A percentile compares a stretch with the other conserved stretches of the same genome.
phyloP scores from a whole-genome alignment of 2,888 invertebrate genomes.

The Phanerotoma sp. region DNA sequence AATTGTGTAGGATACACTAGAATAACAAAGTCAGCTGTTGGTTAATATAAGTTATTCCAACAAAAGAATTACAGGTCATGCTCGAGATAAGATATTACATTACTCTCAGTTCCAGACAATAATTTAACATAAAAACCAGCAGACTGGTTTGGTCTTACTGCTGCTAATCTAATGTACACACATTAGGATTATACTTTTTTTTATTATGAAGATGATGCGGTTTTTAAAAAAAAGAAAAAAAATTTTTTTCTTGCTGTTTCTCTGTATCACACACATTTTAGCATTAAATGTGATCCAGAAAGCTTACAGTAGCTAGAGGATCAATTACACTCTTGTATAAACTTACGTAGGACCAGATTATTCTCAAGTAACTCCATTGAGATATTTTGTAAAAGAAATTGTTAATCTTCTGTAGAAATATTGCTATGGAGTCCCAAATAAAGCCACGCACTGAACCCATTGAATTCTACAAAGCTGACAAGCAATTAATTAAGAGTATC shows the following conservation, averaged over 20 bases:
- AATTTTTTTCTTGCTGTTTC: neutral
- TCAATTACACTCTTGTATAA: conserved; percentile 39
- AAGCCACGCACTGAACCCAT: conserved; percentile 36
- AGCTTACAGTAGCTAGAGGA: neutral
- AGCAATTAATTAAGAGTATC: neutral
- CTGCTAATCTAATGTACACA: conserved; percentile 32
- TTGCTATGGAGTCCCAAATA: conserved; percentile 36
- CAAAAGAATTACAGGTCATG: conserved; percentile 49
- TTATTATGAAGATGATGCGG: too few species aligned
- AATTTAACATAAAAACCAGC: conserved; percentile 51
- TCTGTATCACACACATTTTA: conserved; percentile 2
- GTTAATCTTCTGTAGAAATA: conserved; percentile 38
- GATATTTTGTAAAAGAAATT: conserved; percentile 40
- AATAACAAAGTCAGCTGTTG: conserved; percentile 19
- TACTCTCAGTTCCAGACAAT: conserved; percentile 45
- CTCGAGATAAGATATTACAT: conserved; percentile 45
- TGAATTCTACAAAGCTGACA: conserved; percentile 16
- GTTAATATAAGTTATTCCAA: conserved; percentile 54
- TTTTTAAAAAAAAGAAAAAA: too few species aligned
- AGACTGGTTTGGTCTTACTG: conserved; percentile 44
- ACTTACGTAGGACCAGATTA: conserved; percentile 49
- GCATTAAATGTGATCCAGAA: conserved; percentile 1
- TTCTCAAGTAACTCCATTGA: conserved; percentile 39
- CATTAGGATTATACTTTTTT: conserved; percentile 8
- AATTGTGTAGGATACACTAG: conserved; percentile 42